Percentiles rank a stretch among this genome's conserved stretches.
Evolutionary conservation across 2,113 vertebrate genomes (phyloP).

Genomic region (Aspiorhynchus laticeps): DNA sequence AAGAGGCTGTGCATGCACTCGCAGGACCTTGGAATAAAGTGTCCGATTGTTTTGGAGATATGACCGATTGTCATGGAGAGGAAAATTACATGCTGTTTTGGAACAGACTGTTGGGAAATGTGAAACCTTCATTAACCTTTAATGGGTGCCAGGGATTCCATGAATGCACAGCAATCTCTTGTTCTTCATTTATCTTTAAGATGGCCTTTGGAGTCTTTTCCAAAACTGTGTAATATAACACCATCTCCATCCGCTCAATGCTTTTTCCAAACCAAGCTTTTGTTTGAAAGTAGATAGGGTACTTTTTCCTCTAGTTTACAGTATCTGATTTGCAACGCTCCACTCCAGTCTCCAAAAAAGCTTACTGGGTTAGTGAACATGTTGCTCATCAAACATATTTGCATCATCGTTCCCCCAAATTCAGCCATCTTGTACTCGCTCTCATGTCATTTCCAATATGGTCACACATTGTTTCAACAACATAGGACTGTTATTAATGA

Average conservation of each 20-base stretch:
- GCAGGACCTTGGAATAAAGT: constrained; percentile 1
- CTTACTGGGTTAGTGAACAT: constrained; percentile 1
- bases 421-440: not conserved
- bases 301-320: not conserved
- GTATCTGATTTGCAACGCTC: not conserved
- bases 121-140: constrained; percentile 64
- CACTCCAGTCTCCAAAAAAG: not conserved
- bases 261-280: constrained; percentile 48
- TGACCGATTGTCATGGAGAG: constrained; percentile 40
- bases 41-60: constrained; percentile 40
- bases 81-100: constrained; percentile 57
- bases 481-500: too few species aligned
- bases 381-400: not conserved
- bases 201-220: constrained; percentile 54
- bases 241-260: constrained; percentile 30
- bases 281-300: constrained; percentile 22
- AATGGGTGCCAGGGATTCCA: constrained; percentile 58
- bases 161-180: constrained; percentile 45
- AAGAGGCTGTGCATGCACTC: constrained; percentile 30
- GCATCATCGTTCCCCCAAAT: not conserved
- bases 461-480: too few species aligned
- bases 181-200: constrained; percentile 64
- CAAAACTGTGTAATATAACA: constrained; percentile 57
- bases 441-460: not conserved
- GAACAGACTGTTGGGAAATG: constrained; percentile 58